phyloP scores from a whole-genome alignment of 2,888 invertebrate genomes.

The Bombylius major region DNA sequence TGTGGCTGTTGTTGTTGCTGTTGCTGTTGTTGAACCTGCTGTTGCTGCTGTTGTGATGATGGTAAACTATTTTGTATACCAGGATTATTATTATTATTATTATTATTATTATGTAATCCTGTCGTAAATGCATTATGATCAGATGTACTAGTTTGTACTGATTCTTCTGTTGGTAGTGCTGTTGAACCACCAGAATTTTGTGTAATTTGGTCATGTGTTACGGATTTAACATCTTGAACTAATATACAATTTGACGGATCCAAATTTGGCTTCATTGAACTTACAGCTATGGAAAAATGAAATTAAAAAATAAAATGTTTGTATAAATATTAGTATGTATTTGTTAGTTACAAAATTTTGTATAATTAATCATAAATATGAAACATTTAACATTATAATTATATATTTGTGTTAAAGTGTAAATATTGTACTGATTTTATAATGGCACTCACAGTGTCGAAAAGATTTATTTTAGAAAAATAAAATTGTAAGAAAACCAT shows the following conservation, averaged over 20 bases:
- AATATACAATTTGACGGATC: constrained; percentile 81
- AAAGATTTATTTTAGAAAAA: too few species aligned
- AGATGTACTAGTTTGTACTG: constrained; percentile 56
- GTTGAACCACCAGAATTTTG: constrained; percentile 55
- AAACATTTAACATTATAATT: too few species aligned
- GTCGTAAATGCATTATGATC: constrained; percentile 50
- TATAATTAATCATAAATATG: too few species aligned
- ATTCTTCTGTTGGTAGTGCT: constrained; percentile 64
- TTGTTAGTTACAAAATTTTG: too few species aligned
- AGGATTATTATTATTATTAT: constrained; percentile 38
- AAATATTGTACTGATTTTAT: too few species aligned
- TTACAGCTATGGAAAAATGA: constrained; percentile 51
- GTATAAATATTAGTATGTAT: too few species aligned
- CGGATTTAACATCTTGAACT: constrained; percentile 63
- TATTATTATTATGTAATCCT: constrained; percentile 8
- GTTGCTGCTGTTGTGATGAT: constrained; percentile 33
- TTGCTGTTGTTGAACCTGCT: constrained; percentile 18
- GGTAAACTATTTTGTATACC: constrained; percentile 7
- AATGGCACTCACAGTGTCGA: too few species aligned
- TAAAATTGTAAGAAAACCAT: too few species aligned
- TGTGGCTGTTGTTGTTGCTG: constrained; percentile 29
- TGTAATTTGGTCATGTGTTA: constrained; percentile 74
- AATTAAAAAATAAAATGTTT: too few species aligned
- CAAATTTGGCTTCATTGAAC: constrained; percentile 79
- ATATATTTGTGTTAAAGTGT: too few species aligned